These are phyloP conservation scores for Acronicta leporina DNA, from an alignment of 2,888 invertebrate genomes.

Conservation along the genomic window DNA sequence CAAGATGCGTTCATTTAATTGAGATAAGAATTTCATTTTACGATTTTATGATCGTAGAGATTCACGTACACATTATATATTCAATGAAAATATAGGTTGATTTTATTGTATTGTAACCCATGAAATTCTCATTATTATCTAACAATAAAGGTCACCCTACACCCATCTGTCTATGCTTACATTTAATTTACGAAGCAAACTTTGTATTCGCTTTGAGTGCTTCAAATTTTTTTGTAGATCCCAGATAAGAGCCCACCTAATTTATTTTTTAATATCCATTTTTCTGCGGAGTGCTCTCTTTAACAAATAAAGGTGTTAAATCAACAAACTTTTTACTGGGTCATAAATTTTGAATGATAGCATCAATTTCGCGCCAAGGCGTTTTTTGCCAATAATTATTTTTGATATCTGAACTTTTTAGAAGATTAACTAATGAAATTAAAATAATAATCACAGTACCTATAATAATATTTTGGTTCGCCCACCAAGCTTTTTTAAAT, in stretches of 20 bases:
- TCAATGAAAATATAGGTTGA: too few species aligned
- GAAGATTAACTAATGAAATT: too few species aligned
- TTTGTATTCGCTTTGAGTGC: constrained; percentile 60
- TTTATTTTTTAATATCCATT: constrained; percentile 57
- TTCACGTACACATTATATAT: too few species aligned
- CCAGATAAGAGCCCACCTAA: constrained; percentile 54
- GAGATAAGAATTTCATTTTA: too few species aligned
- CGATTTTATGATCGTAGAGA: too few species aligned
- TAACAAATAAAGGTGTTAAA: constrained; percentile 52
- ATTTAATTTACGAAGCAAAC: constrained; percentile 77
- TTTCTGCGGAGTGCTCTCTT: constrained; percentile 34
- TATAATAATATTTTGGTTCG: too few species aligned
- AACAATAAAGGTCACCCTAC: constrained; percentile 42
- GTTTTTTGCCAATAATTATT: neutral
- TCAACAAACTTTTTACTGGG: constrained; percentile 40
- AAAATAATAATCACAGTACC: too few species aligned
- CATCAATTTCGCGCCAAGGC: constrained; percentile 25
- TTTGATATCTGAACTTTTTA: constrained; percentile 5
- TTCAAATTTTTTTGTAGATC: constrained; percentile 53
- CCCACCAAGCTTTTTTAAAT: too few species aligned
- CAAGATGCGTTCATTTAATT: too few species aligned
- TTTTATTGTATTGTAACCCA: neutral
- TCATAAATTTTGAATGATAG: constrained; percentile 45
- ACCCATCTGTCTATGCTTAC: constrained; percentile 68
- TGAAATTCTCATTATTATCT: neutral